Base-by-base conservation (phyloP, 2,797 vertebrate species). In the Peromyscus attwateri region DNA sequence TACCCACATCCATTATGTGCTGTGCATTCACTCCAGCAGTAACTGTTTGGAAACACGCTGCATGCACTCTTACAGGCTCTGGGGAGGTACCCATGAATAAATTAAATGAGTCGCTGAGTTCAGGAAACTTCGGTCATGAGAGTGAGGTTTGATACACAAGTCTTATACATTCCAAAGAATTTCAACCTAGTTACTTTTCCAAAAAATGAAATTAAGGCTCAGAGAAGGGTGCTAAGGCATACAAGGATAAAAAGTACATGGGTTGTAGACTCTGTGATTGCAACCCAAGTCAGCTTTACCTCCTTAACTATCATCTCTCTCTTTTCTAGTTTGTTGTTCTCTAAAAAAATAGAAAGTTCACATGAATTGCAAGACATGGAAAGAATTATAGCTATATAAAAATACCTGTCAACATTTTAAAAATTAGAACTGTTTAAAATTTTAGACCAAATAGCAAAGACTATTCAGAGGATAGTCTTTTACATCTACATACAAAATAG, bases 111-210 rank as follows among this genome's bases (percentile, higher is more conserved):
- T 75, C 10, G 23, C 17, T 46, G 7, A 40, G 17, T 29, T 95
- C 19, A 84, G 77, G 77, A 80, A 90, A 49, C 6, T 87, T 92
- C 87, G 1, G 43, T 52, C 29, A n/a, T 19, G 16, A 66, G 10
- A 66, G 10, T 92, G 57, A 93, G 80, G 75, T 87, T 95, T 75
- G 93, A 68, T 60, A 46, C 6, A 87, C 23, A 60, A 0, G 17
- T 46, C 43, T 91, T 19, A 87, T 64, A 6, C 43, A 11, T 46
- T 60, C 14, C 16, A 92, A 83, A 55, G 25, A 90, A 85, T 77
- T 40, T 95, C 70, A 89, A 79, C 25, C 11, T 29, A 68, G 64
- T 83, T 89, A 93, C 10, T 83, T 96, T 73, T 62, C 87, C 19
- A 64, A 10, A 66, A 95, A 49, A 77, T 34, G 12, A 75, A 91